Percentiles rank a stretch among this genome's conserved stretches.
phyloP scores from a whole-genome alignment of 2,797 vertebrate genomes.

The Chelonia mydas region DNA sequence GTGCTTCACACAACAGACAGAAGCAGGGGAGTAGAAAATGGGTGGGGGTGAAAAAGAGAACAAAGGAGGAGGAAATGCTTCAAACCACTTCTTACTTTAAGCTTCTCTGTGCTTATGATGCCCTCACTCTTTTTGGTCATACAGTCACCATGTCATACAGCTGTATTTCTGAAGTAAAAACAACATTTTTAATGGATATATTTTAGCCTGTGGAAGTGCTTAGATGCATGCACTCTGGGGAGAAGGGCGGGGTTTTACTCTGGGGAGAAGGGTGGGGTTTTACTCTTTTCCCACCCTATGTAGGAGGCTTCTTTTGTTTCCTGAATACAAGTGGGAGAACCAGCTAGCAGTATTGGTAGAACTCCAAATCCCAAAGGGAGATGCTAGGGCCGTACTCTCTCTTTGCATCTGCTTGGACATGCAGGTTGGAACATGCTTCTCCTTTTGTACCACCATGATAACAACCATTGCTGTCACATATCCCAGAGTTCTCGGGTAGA shows the following conservation, averaged over 20 bases:
- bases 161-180: background rate
- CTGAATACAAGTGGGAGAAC: background rate
- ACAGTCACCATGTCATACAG: background rate
- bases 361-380: background rate
- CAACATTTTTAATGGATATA: background rate
- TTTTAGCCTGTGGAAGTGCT: background rate
- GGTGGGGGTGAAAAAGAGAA: background rate
- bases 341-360: too few species aligned
- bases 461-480: background rate
- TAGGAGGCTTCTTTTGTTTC: background rate
- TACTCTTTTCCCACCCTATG: background rate
- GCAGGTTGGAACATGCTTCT: background rate
- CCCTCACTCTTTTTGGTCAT: background rate
- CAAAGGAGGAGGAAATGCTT: background rate
- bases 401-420: background rate
- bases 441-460: background rate
- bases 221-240: rapidly evolving
- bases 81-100: background rate
- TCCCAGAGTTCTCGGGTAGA: background rate
- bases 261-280: background rate
- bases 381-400: background rate
- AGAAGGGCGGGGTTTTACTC: background rate
- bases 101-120: background rate
- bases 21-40: background rate
- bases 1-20: background rate